A percentile compares a stretch with the other conserved stretches of the same genome.
These are phyloP conservation scores for Eupithecia inturbata DNA, from an alignment of 2,888 invertebrate genomes.

Conservation along the genomic window DNA sequence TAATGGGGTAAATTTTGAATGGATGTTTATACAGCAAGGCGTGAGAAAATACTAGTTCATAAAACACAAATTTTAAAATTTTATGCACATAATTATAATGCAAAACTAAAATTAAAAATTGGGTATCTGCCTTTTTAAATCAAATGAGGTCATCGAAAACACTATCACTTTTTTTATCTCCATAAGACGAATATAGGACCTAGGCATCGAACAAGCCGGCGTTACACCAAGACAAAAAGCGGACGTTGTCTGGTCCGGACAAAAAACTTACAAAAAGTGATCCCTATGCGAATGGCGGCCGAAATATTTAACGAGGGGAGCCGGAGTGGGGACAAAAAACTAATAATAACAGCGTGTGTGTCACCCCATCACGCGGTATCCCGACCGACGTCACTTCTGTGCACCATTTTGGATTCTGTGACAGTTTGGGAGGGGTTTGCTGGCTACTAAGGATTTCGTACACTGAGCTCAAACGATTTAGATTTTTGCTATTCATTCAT, in stretches of 20 bases:
- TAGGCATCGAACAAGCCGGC: slow-evolving; percentile 8
- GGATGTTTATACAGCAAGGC: not conserved
- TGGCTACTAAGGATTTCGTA: slow-evolving; percentile 31
- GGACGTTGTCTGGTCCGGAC: slow-evolving; percentile 46
- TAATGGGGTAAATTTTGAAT: not conserved
- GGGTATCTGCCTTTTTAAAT: not conserved
- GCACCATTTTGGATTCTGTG: slow-evolving; percentile 68
- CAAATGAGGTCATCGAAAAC: not conserved
- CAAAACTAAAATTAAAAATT: no score
- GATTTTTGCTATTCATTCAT: no score
- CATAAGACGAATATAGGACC: not conserved
- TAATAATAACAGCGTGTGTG: slow-evolving; percentile 80
- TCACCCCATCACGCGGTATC: slow-evolving; percentile 75
- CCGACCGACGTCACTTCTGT: slow-evolving; percentile 69
- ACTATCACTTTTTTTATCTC: not conserved
- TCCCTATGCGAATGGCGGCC: slow-evolving; percentile 76
- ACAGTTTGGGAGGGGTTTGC: slow-evolving; percentile 47
- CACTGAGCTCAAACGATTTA: not conserved
- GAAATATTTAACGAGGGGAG: slow-evolving; percentile 58
- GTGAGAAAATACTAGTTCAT: no score
- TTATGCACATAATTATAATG: no score
- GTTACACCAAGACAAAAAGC: slow-evolving; percentile 38
- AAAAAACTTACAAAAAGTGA: slow-evolving; percentile 72
- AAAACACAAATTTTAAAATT: no score
- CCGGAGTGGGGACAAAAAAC: slow-evolving; percentile 79